Evolutionary conservation across 2,888 invertebrate species (phyloP).

Genomic region (Azorinus chamasolen): DNA sequence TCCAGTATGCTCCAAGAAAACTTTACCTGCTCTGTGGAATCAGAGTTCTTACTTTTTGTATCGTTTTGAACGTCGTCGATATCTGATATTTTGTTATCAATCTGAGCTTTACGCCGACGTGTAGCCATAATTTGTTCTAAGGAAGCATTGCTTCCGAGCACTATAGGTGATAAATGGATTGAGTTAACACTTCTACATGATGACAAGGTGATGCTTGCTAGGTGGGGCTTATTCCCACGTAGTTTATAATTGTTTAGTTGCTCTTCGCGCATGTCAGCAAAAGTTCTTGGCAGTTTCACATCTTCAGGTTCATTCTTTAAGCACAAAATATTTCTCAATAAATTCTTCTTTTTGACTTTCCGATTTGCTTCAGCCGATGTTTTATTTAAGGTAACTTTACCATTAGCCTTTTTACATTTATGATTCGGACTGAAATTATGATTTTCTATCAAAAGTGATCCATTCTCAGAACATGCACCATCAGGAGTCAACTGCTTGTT

Average conservation of each 20-base stretch:
- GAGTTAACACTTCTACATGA: conserved; percentile 23
- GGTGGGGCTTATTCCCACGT: not conserved
- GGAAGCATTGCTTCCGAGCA: conserved; percentile 49
- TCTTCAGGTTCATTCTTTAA: not conserved
- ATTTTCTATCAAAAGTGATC: too few species aligned
- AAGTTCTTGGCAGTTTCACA: conserved; percentile 14
- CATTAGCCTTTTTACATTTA: not conserved
- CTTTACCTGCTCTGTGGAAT: not conserved
- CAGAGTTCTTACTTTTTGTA: conserved; percentile 3
- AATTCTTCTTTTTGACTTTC: too few species aligned
- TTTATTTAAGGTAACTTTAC: not conserved
- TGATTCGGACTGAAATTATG: too few species aligned
- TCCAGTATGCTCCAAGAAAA: conserved; percentile 15
- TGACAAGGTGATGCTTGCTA: conserved; percentile 6
- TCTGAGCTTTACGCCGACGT: not conserved
- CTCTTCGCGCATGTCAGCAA: conserved; percentile 40
- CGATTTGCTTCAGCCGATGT: too few species aligned
- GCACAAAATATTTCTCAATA: too few species aligned
- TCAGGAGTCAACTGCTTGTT: not conserved
- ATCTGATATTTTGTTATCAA: not conserved
- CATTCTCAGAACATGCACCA: not conserved
- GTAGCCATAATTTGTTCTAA: conserved; percentile 29
- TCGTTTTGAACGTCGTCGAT: conserved; percentile 8
- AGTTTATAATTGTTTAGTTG: conserved; percentile 15
- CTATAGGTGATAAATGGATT: conserved; percentile 27